phyloP scores from a whole-genome alignment of 2,888 invertebrate species.

The Drosophila ustulata region DNA sequence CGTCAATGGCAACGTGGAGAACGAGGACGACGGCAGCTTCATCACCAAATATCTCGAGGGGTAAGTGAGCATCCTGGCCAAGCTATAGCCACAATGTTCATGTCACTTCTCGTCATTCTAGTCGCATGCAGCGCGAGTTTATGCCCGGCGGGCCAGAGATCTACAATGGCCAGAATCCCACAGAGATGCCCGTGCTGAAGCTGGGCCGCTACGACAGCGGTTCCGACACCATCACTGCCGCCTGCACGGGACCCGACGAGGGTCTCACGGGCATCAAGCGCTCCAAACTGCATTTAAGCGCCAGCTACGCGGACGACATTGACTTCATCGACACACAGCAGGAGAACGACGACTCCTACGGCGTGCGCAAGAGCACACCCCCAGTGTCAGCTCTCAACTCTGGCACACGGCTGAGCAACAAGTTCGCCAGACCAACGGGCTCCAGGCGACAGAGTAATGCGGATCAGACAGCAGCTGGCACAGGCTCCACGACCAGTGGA shows the following conservation, averaged over 20 bases:
- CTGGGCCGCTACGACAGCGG: slow-evolving; percentile 86
- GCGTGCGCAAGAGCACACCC: slow-evolving; percentile 82
- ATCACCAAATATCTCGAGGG: slow-evolving; percentile 90
- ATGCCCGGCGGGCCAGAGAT: slow-evolving; percentile 85
- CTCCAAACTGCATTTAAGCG: slow-evolving; percentile 88
- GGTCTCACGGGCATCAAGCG: slow-evolving; percentile 91
- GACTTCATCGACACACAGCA: slow-evolving; percentile 89
- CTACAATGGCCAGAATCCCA: slow-evolving; percentile 89
- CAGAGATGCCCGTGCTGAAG: slow-evolving; percentile 89
- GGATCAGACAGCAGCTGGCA: slow-evolving; percentile 63
- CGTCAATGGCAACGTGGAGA: slow-evolving; percentile 84
- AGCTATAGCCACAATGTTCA: not conserved
- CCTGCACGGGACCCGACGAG: slow-evolving; percentile 93
- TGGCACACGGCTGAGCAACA: slow-evolving; percentile 71
- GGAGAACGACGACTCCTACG: slow-evolving; percentile 83
- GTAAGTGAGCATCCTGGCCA: slow-evolving; percentile 84
- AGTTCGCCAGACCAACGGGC: slow-evolving; percentile 74
- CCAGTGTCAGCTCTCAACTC: slow-evolving; percentile 38
- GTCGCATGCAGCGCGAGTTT: slow-evolving; percentile 83
- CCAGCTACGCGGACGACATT: slow-evolving; percentile 88
- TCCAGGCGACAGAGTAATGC: slow-evolving; percentile 63
- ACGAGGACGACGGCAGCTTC: slow-evolving; percentile 87
- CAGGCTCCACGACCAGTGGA: slow-evolving; percentile 61
- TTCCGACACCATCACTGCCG: slow-evolving; percentile 88
- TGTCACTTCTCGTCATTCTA: slow-evolving; percentile 25